A percentile compares a stretch with the other conserved stretches of the same genome.
These are phyloP conservation scores for Chirona hameri DNA, from an alignment of 2,888 invertebrate species.

Conservation along the genomic window DNA sequence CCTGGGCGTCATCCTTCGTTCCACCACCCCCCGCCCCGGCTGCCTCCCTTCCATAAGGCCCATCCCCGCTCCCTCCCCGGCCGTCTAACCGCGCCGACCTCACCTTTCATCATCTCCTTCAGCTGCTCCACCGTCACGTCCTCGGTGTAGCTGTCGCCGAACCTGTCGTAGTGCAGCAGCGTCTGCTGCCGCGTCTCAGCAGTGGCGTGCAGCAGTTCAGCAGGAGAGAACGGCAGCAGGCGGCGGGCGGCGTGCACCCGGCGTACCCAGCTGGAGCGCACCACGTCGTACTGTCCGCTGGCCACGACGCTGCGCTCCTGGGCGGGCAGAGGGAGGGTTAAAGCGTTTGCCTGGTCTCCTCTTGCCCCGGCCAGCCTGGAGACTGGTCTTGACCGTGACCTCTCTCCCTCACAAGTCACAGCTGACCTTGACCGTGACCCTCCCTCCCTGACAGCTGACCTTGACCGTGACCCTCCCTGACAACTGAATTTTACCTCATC, in stretches of 20 bases:
- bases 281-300: constrained; percentile 33
- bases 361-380: no score
- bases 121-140: background rate
- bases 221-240: constrained; percentile 38
- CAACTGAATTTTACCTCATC: no score
- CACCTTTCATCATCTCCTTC: background rate
- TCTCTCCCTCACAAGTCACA: no score
- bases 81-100: background rate
- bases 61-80: no score
- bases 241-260: constrained; percentile 30
- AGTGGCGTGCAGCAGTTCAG: constrained; percentile 34
- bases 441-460: no score
- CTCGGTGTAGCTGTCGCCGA: constrained; percentile 38
- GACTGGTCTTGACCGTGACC: no score
- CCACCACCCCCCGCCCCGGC: background rate
- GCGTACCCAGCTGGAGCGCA: constrained; percentile 38
- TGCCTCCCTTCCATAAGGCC: no score
- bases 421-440: no score
- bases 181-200: constrained; percentile 30
- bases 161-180: constrained; percentile 35
- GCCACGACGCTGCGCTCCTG: background rate
- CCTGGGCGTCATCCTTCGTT: no score
- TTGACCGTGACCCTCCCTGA: no score
- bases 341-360: no score
- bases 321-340: no score